A percentile compares a stretch with the other conserved stretches of the same genome.
These are phyloP conservation scores for Channa maculata DNA, from an alignment of 2,113 vertebrate species.

Conservation along the genomic window DNA sequence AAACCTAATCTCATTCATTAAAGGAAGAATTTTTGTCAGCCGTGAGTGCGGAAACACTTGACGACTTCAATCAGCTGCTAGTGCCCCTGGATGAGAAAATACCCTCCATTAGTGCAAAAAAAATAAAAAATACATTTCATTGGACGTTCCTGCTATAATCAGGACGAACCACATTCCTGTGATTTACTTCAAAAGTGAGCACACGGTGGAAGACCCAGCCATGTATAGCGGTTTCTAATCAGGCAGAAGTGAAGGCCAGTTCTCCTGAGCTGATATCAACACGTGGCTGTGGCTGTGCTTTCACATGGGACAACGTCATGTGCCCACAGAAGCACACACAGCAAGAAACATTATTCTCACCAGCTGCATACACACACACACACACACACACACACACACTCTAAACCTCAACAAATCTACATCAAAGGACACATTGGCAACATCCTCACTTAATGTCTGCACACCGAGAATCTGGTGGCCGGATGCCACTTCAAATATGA, in stretches of 20 bases:
- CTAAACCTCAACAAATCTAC: slow-evolving; percentile 14
- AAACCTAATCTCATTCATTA: slow-evolving; percentile 3
- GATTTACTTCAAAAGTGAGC: slow-evolving; percentile 13
- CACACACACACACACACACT: slow-evolving; percentile 2
- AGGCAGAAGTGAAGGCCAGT: slow-evolving; percentile 19
- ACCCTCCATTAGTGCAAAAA: neutral
- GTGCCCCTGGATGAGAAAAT: neutral
- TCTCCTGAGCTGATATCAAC: slow-evolving; percentile 54
- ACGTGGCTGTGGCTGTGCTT: slow-evolving; percentile 48
- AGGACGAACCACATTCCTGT: slow-evolving; percentile 8
- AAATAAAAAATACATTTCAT: slow-evolving; percentile 3
- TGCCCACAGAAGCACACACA: slow-evolving; percentile 32
- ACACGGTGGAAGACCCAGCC: slow-evolving; percentile 17
- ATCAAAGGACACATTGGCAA: slow-evolving; percentile 44
- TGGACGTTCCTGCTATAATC: slow-evolving; percentile 15
- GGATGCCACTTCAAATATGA: neutral
- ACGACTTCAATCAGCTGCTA: slow-evolving; percentile 23
- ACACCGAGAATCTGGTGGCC: slow-evolving; percentile 15
- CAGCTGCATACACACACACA: slow-evolving; percentile 17
- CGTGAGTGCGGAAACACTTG: neutral
- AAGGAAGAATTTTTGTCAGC: slow-evolving; percentile 11
- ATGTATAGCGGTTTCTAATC: slow-evolving; percentile 51
- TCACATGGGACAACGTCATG: slow-evolving; percentile 61
- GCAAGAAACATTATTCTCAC: slow-evolving; percentile 5
- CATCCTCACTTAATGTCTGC: slow-evolving; percentile 44